Evolutionary conservation across 53 echinoderm and acorn worm genomes (phyloP), one percentile per base, ranked within the genome.

Genomic region (Stichopus horrens): DNA sequence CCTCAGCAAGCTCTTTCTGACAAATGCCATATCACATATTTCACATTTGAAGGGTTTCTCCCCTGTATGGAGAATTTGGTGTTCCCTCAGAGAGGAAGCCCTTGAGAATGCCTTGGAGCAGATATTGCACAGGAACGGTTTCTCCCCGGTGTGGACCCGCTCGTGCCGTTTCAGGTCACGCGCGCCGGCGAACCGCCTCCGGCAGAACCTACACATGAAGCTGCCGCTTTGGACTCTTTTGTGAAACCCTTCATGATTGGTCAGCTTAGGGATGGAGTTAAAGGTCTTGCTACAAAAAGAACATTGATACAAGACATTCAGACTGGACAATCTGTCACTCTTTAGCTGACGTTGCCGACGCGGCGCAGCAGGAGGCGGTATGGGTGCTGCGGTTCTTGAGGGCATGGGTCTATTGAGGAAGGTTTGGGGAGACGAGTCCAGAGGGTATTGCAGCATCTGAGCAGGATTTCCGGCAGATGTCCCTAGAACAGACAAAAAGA

Each of bases 211-310:
- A 18, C 71, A 71, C 71, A 71, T 71, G 71, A 71, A 71, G 5
- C 71, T 71, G 71, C 71, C 71, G 18, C 71, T 71, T 71, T 71
- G 5, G 4, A 71, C 16, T 20, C 71, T 71, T 71, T 18, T 71
- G 18, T 71, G 71, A 5, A 71, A 71, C 18, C 71, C n/a, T 18
- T 71, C 71, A 20, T 71, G 71, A 71, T 71, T 71, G 5, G 71
- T 71, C 19, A 71, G 19, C 71, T 71, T 71, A n/a, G 71, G 71
- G 20, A 71, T 71, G 18, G 71, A 71, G 19, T 71, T 71, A n/a
- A 71, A 71, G 19, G 71, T 71, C 71, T 71, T 71, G 71, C 71
- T 71, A 71, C 71, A 71, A n/a, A 71, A 71, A n/a, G 71, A 16
- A 18, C 71, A 71, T 20, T 71, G 71, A 20, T 71, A 71, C 71